phyloP scores from a whole-genome alignment of 1,140 invertebrate genomes.

The Solen grandis region DNA sequence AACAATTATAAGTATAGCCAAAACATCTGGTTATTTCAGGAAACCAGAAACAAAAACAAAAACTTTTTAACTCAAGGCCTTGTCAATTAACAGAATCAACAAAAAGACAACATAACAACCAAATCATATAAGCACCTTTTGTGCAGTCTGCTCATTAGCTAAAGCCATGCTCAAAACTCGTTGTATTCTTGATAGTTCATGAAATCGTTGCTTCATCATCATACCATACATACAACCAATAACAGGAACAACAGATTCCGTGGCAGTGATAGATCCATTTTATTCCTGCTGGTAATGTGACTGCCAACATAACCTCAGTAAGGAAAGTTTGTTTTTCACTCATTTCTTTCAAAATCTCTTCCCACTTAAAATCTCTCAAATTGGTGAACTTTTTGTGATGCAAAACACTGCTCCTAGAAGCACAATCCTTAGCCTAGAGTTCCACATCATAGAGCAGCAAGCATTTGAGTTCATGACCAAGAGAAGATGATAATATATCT shows the following conservation, averaged over 20 bases:
- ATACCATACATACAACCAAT: constrained; percentile 13
- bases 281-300: constrained; percentile 11
- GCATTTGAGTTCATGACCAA: background rate
- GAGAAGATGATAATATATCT: background rate
- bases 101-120: background rate
- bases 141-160: constrained; percentile 24
- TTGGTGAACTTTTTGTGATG: background rate
- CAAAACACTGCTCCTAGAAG: background rate
- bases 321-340: background rate
- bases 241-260: constrained; percentile 13
- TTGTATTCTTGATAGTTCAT: background rate
- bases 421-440: constrained; percentile 11
- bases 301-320: constrained; percentile 7
- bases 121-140: background rate
- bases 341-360: background rate
- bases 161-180: constrained; percentile 6
- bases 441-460: background rate
- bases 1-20: background rate
- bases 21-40: background rate
- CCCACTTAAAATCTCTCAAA: constrained; percentile 1
- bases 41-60: background rate
- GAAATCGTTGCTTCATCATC: constrained; percentile 15
- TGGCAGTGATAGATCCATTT: background rate
- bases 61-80: background rate
- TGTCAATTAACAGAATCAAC: background rate